Base-by-base conservation (phyloP, 2,888 invertebrate species). In the Copidosoma aretas region DNA sequence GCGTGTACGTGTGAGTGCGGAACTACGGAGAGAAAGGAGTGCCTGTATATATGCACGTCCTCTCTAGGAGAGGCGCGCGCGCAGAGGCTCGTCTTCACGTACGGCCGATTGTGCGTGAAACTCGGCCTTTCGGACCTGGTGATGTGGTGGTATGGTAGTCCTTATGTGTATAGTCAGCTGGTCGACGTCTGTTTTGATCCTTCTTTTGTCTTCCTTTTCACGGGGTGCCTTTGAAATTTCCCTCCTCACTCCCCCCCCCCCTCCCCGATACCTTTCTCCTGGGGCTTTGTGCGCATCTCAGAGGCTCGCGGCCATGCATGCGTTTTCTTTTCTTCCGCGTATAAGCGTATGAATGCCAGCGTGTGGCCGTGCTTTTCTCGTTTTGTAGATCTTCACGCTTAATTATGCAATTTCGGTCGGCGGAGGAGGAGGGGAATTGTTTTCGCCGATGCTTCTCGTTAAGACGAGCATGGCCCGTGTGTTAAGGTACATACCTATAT, bases 361-460 rank as follows among this genome's bases (percentile, higher is more conserved):
- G 22, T 10, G 2, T 41, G 0, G 41, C 41, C 22, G 21, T 59
- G 59, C 60, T 60, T 43, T 60, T 21, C 14, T 19, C 17, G 19
- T 10, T 56, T 22, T 15, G 59, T 22, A n/a, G 39, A 46, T 46
- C 43, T 39, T 67, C 54, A 70, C 59, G 71, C 46, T 71, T 71
- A 71, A 67, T 71, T 71, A 71, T 71, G 67, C 71, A 59, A 67
- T 66, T 67, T 56, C 22, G 62, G 24, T n/a, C 39, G 54, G 25
- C 21, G 43, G 58, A 19, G 32, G 32, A 8, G 32, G 32, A 32
- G 32, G 8, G 32, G 32, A n/a, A 32, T 60, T 60, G 67, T 64
- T 61, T 63, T 25, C 60, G 58, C 17, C 12, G 59, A 3, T 32
- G 22, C 39, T 51, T 15, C 12, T 68, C 64, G 68, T 68, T 66